Evolutionary conservation across 2,888 invertebrate genomes (phyloP), one percentile per base, ranked within the genome.

Genomic region (Euplagia quadripunctaria): DNA sequence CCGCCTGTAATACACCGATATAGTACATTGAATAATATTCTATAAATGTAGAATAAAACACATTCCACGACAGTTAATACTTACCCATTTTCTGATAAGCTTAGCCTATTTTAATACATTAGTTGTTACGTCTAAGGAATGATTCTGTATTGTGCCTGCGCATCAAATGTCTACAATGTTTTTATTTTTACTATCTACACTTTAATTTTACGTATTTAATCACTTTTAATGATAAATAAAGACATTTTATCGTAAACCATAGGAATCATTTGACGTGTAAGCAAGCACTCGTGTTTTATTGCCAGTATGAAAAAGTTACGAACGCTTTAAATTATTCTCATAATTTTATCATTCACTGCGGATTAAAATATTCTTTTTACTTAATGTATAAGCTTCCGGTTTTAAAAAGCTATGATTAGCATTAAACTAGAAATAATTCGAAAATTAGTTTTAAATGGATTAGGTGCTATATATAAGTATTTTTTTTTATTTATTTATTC

Each of bases 1-100:
- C 99, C 99, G 96, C 99, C 99, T 99, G 94, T 65, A 96, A 96
- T 41, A 80, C 68, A 77, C 71, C 65, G 76, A 76, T 64, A 74
- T 71, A 74, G 58, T 52, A 72, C 55, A 74, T 77, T 75, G 69
- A 69, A 67, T 70, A 80, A 79, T 61, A 73, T 71, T 64, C 68
- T 61, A 70, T 79, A 76, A 73, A 79, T 67, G 64, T 74, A 69
- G 63, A 78, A 74, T 83, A 82, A 84, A 78, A 83, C 79, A 74
- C 46, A 80, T 83, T 86, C 87, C 87, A 80, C 80, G 84, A 78
- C 79, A 75, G 84, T 75, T 78, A 82, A 83, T 82, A 90, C 94
- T 90, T 88, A 94, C 95, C 95, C 95, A 95, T 95, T 93, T 92
- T 93, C 79, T 88, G 90, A 87, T 90, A 92, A 89, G 91, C 88